These are phyloP conservation scores for Leptodactylus fallax DNA, from an alignment of 2,797 vertebrate species.

Conservation along the genomic window DNA sequence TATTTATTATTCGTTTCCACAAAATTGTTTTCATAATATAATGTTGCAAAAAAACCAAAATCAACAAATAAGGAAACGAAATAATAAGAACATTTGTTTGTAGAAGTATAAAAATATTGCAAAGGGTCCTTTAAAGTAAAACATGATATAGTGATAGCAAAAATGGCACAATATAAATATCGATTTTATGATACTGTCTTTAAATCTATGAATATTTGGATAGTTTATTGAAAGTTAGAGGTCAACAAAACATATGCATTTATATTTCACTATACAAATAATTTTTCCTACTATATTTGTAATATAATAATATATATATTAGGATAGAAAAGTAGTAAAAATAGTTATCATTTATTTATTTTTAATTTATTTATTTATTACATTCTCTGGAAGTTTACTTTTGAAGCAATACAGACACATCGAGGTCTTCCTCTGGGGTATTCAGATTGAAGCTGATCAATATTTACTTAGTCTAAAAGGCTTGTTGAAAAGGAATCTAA, in stretches of 20 bases:
- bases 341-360: too few relatives aligned
- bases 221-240: too few relatives aligned
- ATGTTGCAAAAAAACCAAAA: not conserved
- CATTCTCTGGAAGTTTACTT: slow-evolving; percentile 78
- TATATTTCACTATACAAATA: too few relatives aligned
- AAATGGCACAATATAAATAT: too few relatives aligned
- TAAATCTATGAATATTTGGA: too few relatives aligned
- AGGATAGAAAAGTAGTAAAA: not conserved
- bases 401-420: slow-evolving; percentile 78
- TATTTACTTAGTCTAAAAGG: slow-evolving; percentile 88
- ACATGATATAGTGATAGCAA: not conserved
- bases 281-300: too few relatives aligned
- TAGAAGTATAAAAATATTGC: not conserved
- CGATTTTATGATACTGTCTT: too few relatives aligned
- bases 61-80: not conserved
- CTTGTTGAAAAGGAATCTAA: slow-evolving; percentile 85
- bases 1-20: not conserved
- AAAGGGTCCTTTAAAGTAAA: not conserved
- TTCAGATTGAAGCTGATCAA: slow-evolving; percentile 86
- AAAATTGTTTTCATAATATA: not conserved
- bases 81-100: not conserved
- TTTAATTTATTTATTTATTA: not conserved
- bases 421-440: slow-evolving; percentile 82
- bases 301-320: not conserved
- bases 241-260: too few relatives aligned